Evolutionary conservation across 1,140 invertebrate genomes (phyloP).

Genomic region (Calliopsis andreniformis): DNA sequence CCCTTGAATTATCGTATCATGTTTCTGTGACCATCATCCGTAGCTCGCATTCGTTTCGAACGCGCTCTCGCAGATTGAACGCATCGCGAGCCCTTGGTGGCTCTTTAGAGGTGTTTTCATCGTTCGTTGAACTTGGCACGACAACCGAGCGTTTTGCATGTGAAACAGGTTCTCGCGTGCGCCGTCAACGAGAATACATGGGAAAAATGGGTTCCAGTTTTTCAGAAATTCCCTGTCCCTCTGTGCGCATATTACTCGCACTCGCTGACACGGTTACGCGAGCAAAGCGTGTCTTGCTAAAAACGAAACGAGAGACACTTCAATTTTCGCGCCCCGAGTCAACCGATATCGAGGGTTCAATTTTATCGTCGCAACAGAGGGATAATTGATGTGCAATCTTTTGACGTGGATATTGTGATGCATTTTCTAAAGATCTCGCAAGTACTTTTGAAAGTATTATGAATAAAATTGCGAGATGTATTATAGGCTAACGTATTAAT

Average conservation of each 20-base stretch:
- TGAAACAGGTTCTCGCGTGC: background rate
- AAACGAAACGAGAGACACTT: conserved; percentile 7
- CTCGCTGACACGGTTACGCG: conserved; percentile 17
- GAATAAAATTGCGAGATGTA: too few relatives aligned
- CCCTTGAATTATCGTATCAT: too few relatives aligned
- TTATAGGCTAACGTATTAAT: too few relatives aligned
- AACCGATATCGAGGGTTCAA: conserved; percentile 6
- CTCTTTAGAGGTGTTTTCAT: background rate
- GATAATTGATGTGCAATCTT: too few relatives aligned
- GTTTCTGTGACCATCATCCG: too few relatives aligned
- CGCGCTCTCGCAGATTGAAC: background rate
- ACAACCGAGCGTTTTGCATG: background rate
- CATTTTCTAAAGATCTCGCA: too few relatives aligned
- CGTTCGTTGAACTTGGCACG: background rate
- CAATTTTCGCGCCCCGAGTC: conserved; percentile 5
- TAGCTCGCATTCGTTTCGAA: background rate
- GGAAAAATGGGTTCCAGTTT: conserved; percentile 31
- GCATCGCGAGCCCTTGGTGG: background rate
- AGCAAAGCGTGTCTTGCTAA: background rate
- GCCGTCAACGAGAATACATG: conserved; percentile 15
- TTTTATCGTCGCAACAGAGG: too few relatives aligned
- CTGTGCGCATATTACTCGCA: conserved; percentile 28
- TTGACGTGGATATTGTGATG: too few relatives aligned
- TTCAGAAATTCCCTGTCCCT: conserved; percentile 43
- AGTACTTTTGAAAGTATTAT: too few relatives aligned